Percentiles rank a stretch among this genome's conserved stretches.
Evolutionary conservation across 2,113 vertebrate species (phyloP).

Genomic region (Raja brachyura): DNA sequence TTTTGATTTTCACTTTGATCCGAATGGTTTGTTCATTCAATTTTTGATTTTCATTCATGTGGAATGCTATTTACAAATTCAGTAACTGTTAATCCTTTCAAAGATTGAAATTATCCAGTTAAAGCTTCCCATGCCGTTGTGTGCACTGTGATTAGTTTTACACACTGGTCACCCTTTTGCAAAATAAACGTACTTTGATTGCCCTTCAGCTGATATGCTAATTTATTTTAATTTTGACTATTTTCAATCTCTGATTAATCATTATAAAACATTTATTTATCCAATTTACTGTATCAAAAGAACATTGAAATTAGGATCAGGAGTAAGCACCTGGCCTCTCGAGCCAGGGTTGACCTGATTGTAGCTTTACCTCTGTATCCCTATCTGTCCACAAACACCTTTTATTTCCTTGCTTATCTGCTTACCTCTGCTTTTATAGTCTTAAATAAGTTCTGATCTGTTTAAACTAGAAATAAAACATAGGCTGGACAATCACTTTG

Average conservation of each 20-base stretch:
- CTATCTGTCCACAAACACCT: no score
- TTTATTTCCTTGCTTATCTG: no score
- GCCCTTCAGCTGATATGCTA: not conserved
- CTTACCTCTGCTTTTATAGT: not conserved
- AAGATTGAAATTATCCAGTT: not conserved
- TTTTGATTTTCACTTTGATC: no score
- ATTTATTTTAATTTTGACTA: constrained; percentile 8
- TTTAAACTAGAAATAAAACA: not conserved
- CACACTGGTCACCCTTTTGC: not conserved
- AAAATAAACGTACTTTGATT: not conserved
- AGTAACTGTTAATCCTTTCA: not conserved
- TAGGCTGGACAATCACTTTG: not conserved
- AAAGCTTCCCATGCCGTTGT: not conserved
- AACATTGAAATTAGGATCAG: no score
- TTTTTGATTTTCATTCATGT: not conserved
- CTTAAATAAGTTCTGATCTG: not conserved
- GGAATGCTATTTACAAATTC: not conserved
- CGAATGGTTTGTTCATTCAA: not conserved
- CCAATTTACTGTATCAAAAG: not conserved
- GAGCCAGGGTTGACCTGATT: no score
- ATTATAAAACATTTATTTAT: not conserved
- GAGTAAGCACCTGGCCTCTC: no score
- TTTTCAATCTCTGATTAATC: not conserved
- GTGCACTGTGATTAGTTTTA: not conserved
- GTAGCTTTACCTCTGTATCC: no score